Percentiles rank a stretch among this genome's conserved stretches.
phyloP scores from a whole-genome alignment of 2,113 vertebrate species.

The Myodes glareolus region DNA sequence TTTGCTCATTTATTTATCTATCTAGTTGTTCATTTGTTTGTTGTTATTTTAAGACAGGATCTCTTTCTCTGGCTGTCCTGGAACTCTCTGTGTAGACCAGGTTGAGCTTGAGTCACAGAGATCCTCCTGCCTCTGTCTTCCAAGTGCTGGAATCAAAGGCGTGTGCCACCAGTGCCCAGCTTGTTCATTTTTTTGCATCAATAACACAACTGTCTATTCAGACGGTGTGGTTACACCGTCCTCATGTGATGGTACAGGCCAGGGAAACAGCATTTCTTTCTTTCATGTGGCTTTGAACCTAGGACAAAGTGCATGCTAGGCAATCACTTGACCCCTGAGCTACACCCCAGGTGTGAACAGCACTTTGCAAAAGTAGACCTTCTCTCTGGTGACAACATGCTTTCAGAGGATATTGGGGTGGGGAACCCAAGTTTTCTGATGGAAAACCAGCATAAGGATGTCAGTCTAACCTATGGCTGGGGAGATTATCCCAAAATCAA shows the following conservation, averaged over 20 bases:
- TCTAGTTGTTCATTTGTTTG: too few species aligned
- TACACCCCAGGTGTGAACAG: neutral
- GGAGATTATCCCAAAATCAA: neutral
- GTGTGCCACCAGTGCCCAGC: neutral
- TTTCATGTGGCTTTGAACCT: neutral
- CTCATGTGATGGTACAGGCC: neutral
- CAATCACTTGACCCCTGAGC: neutral
- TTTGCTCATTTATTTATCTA: neutral
- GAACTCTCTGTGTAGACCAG: neutral
- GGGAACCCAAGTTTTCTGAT: neutral
- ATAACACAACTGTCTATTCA: neutral
- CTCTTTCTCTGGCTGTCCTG: neutral
- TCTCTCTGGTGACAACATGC: neutral
- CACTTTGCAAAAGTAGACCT: neutral
- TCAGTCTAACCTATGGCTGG: neutral
- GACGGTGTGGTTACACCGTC: neutral
- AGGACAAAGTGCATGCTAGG: neutral
- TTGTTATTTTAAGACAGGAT: neutral
- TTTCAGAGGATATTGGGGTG: neutral
- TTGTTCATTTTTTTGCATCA: neutral
- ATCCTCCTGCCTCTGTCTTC: neutral
- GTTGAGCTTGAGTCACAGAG: neutral
- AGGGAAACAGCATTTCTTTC: neutral
- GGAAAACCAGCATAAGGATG: neutral
- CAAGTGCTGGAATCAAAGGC: neutral